A percentile compares a stretch with the other conserved stretches of the same genome.
These are phyloP conservation scores for Percina caprodes DNA, from an alignment of 2,113 vertebrate species.

Conservation along the genomic window DNA sequence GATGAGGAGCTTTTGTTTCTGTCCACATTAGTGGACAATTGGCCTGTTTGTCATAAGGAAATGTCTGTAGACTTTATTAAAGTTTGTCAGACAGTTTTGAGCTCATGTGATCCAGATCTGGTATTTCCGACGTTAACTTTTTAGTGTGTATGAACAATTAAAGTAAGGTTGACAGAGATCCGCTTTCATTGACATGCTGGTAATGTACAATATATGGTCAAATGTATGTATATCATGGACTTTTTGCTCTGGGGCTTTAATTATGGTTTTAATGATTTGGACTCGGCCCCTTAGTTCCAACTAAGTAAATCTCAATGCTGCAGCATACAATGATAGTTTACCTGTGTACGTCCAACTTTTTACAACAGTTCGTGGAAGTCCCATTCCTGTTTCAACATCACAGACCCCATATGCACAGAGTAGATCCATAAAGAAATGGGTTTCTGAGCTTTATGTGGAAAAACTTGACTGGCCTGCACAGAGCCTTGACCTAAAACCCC, in stretches of 20 bases:
- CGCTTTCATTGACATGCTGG: background rate
- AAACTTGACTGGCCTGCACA: background rate
- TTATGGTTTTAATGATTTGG: background rate
- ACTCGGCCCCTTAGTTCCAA: background rate
- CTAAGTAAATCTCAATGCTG: background rate
- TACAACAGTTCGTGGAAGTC: background rate
- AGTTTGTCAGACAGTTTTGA: conserved; percentile 10
- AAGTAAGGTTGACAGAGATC: background rate
- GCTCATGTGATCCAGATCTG: background rate
- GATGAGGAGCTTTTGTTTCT: conserved; percentile 1
- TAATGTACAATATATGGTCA: background rate
- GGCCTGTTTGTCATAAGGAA: conserved; percentile 9
- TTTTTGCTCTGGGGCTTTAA: background rate
- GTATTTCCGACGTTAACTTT: background rate
- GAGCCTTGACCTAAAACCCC: background rate
- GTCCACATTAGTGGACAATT: background rate
- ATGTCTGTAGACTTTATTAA: background rate
- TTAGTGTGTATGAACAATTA: background rate
- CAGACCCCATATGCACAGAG: background rate
- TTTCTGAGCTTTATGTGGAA: background rate
- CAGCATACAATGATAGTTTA: background rate
- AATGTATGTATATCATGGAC: background rate
- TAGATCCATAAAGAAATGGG: background rate
- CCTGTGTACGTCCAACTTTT: background rate
- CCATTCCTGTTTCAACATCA: background rate